Percentiles rank a stretch among this genome's conserved stretches.
Evolutionary conservation across 2,888 invertebrate species (phyloP).

Genomic region (Blastobasis adustella): DNA sequence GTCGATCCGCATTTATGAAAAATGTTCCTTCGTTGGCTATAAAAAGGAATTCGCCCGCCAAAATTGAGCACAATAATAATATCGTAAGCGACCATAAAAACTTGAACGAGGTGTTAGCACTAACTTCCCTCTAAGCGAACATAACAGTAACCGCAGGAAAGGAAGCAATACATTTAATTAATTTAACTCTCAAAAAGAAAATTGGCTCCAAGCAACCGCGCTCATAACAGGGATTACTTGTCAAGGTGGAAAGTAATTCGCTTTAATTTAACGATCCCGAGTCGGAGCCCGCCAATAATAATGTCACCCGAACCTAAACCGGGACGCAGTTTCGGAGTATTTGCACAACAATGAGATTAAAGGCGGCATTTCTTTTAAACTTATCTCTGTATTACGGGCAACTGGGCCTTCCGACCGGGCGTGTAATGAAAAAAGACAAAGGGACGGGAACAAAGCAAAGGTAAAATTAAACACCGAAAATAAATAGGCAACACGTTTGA

Average conservation of each 20-base stretch:
- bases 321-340: slow-evolving; percentile 26
- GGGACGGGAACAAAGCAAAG: slow-evolving; percentile 35
- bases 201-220: slow-evolving; percentile 18
- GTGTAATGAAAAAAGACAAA: slow-evolving; percentile 42
- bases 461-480: slow-evolving; percentile 49
- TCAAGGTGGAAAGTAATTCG: slow-evolving; percentile 25
- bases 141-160: slow-evolving; percentile 24
- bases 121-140: slow-evolving; percentile 20
- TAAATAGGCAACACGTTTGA: slow-evolving; percentile 41
- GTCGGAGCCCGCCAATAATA: slow-evolving; percentile 27
- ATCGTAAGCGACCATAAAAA: slow-evolving; percentile 22
- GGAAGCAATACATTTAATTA: slow-evolving; percentile 20
- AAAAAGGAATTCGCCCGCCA: no score
- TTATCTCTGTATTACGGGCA: slow-evolving; percentile 36
- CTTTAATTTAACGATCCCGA: slow-evolving; percentile 21
- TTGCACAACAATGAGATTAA: slow-evolving; percentile 45
- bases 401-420: slow-evolving; percentile 27
- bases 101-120: slow-evolving; percentile 15
- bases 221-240: slow-evolving; percentile 28
- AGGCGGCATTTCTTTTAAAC: slow-evolving; percentile 42
- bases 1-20: no score
- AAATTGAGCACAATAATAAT: slow-evolving; percentile 1
- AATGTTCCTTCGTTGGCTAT: no score
- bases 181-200: slow-evolving; percentile 19
- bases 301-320: slow-evolving; percentile 24